Base-by-base conservation (phyloP, 1,140 invertebrate species). In the Saccostrea echinata region DNA sequence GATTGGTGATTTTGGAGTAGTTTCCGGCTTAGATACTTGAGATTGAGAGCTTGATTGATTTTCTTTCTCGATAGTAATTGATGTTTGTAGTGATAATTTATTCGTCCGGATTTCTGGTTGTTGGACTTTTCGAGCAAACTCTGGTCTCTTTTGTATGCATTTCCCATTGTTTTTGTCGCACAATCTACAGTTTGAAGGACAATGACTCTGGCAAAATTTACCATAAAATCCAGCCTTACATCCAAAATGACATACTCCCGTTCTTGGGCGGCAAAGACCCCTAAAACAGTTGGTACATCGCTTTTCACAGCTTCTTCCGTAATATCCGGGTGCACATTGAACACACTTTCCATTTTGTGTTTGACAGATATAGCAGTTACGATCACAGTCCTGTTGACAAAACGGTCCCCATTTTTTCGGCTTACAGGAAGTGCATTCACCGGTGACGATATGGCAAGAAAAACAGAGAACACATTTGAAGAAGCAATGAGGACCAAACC, bases 391-490 rank as follows among this genome's bases (percentile, higher is more conserved):
- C 8, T 53, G 21, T 71, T 86, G 51, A 21, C 61, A 86, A 53
- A 33, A 52, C 8, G 64, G 30, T 27, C 85, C 52, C 24, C 71
- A 76, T 30, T 81, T 24, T 35, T 13, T 76, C 24, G 43, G 21
- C 21, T 55, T 53, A 24, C 33, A 76, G 61, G 76, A 6, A 11
- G 18, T 88, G 64, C 68, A 55, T 57, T 18, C 81, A 53, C 76
- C 76, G 30, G 55, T 30, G 35, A 9, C 43, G 21, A 71, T 85
- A n/a, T 85, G 21, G 33, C 21, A 30, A 76, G 43, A 27, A 43
- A 27, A 82, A 4, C 81, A 92, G 90, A 88, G n/a, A 89, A 82
- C 89, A 90, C 84, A 51, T 92, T 43, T 91, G 90, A 88, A 80
- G 84, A 11, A 91, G 86, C 85, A 88, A 89, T 53, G 80, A 90